Evolutionary conservation across 2,888 invertebrate genomes (phyloP).

Genomic region (Sphecodes monilicornis): DNA sequence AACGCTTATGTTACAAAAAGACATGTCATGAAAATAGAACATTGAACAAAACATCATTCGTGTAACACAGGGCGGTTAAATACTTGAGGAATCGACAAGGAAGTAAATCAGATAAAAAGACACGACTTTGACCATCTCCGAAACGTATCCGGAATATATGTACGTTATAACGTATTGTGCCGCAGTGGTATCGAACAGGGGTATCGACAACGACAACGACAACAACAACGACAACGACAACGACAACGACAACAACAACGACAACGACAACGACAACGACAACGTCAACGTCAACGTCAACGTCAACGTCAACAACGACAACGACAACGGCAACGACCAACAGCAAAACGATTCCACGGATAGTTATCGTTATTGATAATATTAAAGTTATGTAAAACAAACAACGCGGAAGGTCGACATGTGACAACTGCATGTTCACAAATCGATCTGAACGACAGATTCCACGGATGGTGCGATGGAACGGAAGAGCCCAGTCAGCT

Average conservation of each 20-base stretch:
- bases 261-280: too few species aligned
- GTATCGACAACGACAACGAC: too few species aligned
- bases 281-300: too few species aligned
- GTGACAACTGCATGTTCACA: slow-evolving; percentile 55
- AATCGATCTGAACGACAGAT: slow-evolving; percentile 2
- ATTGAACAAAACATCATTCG: background rate
- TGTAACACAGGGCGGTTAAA: background rate
- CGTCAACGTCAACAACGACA: too few species aligned
- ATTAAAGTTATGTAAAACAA: slow-evolving; percentile 24
- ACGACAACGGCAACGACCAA: too few species aligned
- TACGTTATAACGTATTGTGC: too few species aligned
- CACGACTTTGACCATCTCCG: background rate
- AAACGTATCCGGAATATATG: slow-evolving; percentile 17
- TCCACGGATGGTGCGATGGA: background rate
- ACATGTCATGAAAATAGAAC: background rate
- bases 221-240: too few species aligned
- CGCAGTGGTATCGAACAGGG: too few species aligned
- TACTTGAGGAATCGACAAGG: background rate
- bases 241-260: too few species aligned
- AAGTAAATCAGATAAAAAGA: background rate
- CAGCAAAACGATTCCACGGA: slow-evolving; percentile 12
- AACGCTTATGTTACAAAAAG: background rate
- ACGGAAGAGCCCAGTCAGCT: background rate
- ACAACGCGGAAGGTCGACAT: slow-evolving; percentile 35
- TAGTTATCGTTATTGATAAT: slow-evolving; percentile 48